Evolutionary conservation across 2,888 invertebrate genomes (phyloP).

Genomic region (Myathropa florea): DNA sequence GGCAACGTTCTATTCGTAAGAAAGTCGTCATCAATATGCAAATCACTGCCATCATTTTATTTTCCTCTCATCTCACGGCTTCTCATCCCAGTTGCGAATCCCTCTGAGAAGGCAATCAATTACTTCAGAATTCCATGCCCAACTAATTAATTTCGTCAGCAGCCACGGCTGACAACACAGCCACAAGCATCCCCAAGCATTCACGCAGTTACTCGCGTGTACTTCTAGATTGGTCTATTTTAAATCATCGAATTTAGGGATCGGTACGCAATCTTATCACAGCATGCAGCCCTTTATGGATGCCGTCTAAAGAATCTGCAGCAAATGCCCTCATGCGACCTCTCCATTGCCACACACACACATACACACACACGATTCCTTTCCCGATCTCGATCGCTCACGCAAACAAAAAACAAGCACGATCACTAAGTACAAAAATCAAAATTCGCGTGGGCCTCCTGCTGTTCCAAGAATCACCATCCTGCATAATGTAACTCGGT

Average conservation of each 20-base stretch:
- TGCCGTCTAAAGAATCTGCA: slow-evolving; percentile 16
- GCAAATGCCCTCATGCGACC: slow-evolving; percentile 36
- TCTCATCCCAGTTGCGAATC: slow-evolving; percentile 36
- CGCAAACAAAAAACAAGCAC: slow-evolving; percentile 34
- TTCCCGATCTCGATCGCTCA: slow-evolving; percentile 49
- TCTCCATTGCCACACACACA: not conserved
- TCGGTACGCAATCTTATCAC: slow-evolving; percentile 51
- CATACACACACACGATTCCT: not conserved
- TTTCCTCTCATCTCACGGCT: not conserved
- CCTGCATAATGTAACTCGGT: slow-evolving; percentile 61
- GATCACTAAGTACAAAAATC: slow-evolving; percentile 41
- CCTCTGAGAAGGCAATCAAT: slow-evolving; percentile 48
- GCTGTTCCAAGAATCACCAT: slow-evolving; percentile 61
- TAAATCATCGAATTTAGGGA: slow-evolving; percentile 65
- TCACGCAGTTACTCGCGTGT: slow-evolving; percentile 38
- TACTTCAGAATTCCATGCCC: slow-evolving; percentile 63
- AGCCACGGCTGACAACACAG: slow-evolving; percentile 40
- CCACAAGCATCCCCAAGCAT: slow-evolving; percentile 35
- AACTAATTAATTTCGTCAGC: slow-evolving; percentile 63
- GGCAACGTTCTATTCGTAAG: not conserved
- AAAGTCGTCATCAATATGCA: not conserved
- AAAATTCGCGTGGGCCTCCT: slow-evolving; percentile 63
- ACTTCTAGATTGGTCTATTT: slow-evolving; percentile 61
- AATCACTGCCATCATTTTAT: not conserved
- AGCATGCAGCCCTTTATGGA: slow-evolving; percentile 53